These are phyloP conservation scores for Phaenicophaeus curvirostris DNA, from an alignment of 2,797 vertebrate species.

Conservation along the genomic window DNA sequence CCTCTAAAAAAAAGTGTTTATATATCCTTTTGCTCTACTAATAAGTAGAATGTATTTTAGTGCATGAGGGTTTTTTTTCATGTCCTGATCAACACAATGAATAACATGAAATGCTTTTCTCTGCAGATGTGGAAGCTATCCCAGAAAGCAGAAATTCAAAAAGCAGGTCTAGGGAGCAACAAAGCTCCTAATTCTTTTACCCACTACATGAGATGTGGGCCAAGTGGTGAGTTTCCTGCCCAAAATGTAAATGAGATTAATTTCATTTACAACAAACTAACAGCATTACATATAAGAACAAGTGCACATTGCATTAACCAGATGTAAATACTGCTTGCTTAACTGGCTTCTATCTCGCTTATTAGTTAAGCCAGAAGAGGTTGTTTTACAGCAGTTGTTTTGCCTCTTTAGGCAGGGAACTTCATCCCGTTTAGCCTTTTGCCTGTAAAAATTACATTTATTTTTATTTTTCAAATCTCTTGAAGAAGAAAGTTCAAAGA, in stretches of 20 bases:
- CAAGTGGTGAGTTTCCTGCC: slow-evolving; percentile 91
- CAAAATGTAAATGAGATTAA: slow-evolving; percentile 77
- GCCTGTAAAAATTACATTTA: neutral
- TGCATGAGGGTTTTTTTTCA: slow-evolving; percentile 47
- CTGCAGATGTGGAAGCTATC: slow-evolving; percentile 97
- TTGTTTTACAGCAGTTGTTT: slow-evolving; percentile 33
- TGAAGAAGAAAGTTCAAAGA: neutral
- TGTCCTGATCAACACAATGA: slow-evolving; percentile 72
- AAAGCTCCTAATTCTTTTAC: slow-evolving; percentile 91
- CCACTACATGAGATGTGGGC: slow-evolving; percentile 89
- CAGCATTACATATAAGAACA: slow-evolving; percentile 74
- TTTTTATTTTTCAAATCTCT: neutral
- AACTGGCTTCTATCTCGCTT: slow-evolving; percentile 60
- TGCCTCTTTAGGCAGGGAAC: slow-evolving; percentile 30
- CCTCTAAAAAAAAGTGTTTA: neutral
- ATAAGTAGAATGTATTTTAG: slow-evolving; percentile 56
- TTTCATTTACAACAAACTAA: slow-evolving; percentile 86
- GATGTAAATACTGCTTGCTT: slow-evolving; percentile 80
- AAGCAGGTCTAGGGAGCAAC: slow-evolving; percentile 95
- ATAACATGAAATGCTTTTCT: slow-evolving; percentile 94
- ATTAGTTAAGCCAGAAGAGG: slow-evolving; percentile 31
- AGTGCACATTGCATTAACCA: slow-evolving; percentile 79
- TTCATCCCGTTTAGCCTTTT: neutral
- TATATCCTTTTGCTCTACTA: slow-evolving; percentile 32
- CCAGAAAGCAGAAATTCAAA: slow-evolving; percentile 95